Base-by-base conservation (phyloP, 2,888 invertebrate species). In the Phalangium opilio region DNA sequence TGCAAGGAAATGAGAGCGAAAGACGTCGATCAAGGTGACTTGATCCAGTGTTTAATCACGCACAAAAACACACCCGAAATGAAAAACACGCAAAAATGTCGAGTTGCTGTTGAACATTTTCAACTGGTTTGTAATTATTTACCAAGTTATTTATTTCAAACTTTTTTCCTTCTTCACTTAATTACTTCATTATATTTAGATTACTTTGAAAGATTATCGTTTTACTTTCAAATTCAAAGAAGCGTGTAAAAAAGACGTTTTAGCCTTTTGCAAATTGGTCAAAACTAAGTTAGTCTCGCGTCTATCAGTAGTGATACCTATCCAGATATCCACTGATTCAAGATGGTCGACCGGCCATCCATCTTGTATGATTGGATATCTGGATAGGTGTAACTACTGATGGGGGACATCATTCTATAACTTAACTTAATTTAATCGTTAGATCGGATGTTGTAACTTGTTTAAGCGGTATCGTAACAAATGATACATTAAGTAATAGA, bases 161-260 rank as follows among this genome's bases (percentile, higher is more conserved):
- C 14, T 10, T 57, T 56, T 43, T 45, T 36, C 56, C 10, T 15
- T 44, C 12, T 12, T 1, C 11, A 10, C 3, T 38, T 36, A 14
- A 19, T 45, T 44, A 18, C 33, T 7, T 27, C 14, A 45, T 33
- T 20, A 20, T 7, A 42, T 46, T 17, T 44, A 68, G 68, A 83
- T 93, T 52, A 82, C 87, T 2, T 65, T 96, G 55, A 87, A 91
- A 66, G 87, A 89, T 68, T 91, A 87, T 67, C 81, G 81, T 60
- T 96, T 95, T 64, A 86, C 84, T 1, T 83, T 81, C 60, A 87
- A 87, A 66, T 96, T 98, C 66, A 90, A 93, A 68, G 79, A 90
- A 64, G 85, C 90, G 0, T 98, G 96, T 61, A 64, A 66, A 49
- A 42, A 51, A 4, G 68, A 70, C 56, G 89, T 89, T 0, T 71